These are phyloP conservation scores for Phataginus tetradactyla DNA, from an alignment of 2,797 vertebrate genomes.

Conservation along the genomic window DNA sequence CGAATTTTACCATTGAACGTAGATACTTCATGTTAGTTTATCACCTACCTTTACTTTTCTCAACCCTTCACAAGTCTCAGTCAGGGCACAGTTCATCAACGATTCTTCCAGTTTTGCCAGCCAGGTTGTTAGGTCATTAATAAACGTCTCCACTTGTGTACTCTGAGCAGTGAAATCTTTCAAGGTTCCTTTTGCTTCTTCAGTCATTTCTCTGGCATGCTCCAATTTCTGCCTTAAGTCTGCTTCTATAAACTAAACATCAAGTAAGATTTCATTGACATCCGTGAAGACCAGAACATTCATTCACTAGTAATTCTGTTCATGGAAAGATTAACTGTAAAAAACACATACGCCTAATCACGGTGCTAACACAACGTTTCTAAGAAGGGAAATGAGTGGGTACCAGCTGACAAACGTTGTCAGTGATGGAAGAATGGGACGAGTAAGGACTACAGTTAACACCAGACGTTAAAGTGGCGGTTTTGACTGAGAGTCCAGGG, in stretches of 20 bases:
- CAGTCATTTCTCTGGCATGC: slow-evolving; percentile 92
- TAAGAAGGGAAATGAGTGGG: background rate
- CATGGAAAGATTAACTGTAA: background rate
- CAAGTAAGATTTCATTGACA: slow-evolving; percentile 22
- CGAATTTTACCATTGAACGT: rapidly evolving
- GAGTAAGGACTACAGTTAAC: background rate
- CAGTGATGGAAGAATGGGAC: background rate
- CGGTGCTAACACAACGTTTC: background rate
- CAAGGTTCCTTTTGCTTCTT: slow-evolving; percentile 91
- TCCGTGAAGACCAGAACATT: background rate
- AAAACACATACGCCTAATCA: background rate
- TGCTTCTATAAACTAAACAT: slow-evolving; percentile 92
- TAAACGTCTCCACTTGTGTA: slow-evolving; percentile 91
- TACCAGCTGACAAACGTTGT: background rate
- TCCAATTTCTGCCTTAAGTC: slow-evolving; percentile 94
- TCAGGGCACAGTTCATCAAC: slow-evolving; percentile 85
- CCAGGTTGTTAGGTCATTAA: slow-evolving; percentile 89
- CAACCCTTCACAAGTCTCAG: slow-evolving; percentile 89
- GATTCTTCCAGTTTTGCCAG: slow-evolving; percentile 90
- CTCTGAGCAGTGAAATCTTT: slow-evolving; percentile 93
- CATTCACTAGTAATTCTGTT: background rate
- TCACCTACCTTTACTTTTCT: slow-evolving; percentile 91
- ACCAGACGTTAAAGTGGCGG: background rate
- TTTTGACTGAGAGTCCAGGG: background rate
- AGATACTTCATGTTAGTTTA: background rate